Base-by-base conservation (phyloP, 2,888 invertebrate genomes). In the Hartigia nigra region DNA sequence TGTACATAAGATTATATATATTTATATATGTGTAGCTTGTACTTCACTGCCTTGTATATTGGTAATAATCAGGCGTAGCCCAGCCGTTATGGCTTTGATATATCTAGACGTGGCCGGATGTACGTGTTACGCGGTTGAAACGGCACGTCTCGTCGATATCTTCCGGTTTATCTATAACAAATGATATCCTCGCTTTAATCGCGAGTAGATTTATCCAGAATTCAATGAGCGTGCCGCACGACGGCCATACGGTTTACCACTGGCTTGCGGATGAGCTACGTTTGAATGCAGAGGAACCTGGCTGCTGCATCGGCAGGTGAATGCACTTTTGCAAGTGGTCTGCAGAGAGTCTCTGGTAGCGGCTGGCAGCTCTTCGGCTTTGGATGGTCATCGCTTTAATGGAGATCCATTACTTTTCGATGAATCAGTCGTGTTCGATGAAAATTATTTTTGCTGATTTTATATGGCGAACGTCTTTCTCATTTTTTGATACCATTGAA, bases 81-180 rank as follows among this genome's bases (percentile, higher is more conserved):
- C 55, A 55, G 14, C 55, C 55, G 55, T 23, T 55, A 55, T 55
- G 9, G 23, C 55, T 23, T 23, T 55, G 55, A 55, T 55, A 55
- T 23, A 55, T 55, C 55, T 55, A 55, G 55, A 34, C 72, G 72
- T 31, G 72, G 5, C 72, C 72, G 72, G 72, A 72, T 72, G 32
- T 72, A 32, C 72, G 72, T 32, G 31, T 31, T 34, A 34, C n/a
- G 72, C 72, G 72, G 72, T 12, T 32, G 32, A 34, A 31, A 31
- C 72, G 72, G 34, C 72, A 72, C 72, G 72, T 72, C 72, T 72
- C 23, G 72, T 34, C 72, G 72, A 72, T 72, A 72, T 72, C 72
- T 72, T 72, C 72, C 72, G 72, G 72, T 72, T 72, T 34, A 12
- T 4, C 72, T 32, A 34, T 72, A 72, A 32, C 72, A 34, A 72